phyloP scores from a whole-genome alignment of 2,888 invertebrate species.

The Drosophila flavopinicola region DNA sequence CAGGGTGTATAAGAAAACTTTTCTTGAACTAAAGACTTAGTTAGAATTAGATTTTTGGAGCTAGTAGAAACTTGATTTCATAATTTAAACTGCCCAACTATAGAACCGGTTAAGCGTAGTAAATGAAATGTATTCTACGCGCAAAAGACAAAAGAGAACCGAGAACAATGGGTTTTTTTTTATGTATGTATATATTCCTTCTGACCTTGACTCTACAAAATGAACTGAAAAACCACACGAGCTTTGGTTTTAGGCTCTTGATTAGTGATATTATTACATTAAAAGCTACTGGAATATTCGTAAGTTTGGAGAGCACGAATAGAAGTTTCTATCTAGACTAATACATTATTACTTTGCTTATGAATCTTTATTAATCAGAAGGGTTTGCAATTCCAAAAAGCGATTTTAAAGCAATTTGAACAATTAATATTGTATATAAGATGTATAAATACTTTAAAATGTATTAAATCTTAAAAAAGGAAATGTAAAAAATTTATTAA shows the following conservation, averaged over 20 bases:
- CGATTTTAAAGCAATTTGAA: no score
- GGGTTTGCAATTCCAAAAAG: no score
- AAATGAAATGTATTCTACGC: not conserved
- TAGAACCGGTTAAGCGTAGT: not conserved
- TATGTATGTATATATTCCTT: no score
- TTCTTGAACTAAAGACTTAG: no score
- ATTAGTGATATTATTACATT: conserved; percentile 13
- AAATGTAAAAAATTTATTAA: no score
- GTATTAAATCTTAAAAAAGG: no score
- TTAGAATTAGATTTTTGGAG: not conserved
- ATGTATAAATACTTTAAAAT: no score
- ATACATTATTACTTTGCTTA: no score
- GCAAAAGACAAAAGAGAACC: conserved; percentile 3
- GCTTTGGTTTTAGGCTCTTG: not conserved
- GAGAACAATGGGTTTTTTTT: not conserved
- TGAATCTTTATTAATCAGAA: no score
- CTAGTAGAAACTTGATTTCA: not conserved
- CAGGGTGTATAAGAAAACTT: no score
- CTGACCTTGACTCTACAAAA: conserved; percentile 7
- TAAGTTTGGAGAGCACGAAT: not conserved
- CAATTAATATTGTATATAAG: no score
- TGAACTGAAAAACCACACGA: not conserved
- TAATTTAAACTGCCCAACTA: not conserved
- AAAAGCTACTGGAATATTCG: not conserved
- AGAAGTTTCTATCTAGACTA: not conserved